A percentile compares a stretch with the other conserved stretches of the same genome.
These are phyloP conservation scores for Fulica atra DNA, from an alignment of 2,113 vertebrate genomes.

Conservation along the genomic window DNA sequence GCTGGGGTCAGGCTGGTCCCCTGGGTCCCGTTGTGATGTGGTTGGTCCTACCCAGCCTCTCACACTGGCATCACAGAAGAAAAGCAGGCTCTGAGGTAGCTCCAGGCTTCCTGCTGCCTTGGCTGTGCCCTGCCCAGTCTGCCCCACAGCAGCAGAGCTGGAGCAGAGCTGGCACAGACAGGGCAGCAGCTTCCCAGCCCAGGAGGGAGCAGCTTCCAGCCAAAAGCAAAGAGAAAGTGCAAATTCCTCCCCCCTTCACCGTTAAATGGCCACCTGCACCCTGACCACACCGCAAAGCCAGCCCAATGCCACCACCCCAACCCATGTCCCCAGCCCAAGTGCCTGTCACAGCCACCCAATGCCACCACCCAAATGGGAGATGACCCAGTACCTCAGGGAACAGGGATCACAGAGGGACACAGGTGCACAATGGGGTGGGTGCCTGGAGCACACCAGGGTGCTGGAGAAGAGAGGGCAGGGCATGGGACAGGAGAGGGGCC, in stretches of 20 bases:
- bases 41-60: neutral
- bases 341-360: neutral
- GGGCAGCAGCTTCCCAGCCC: neutral
- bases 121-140: fast-evolving
- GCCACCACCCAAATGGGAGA: neutral
- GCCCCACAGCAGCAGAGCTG: neutral
- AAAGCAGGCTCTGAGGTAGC: neutral
- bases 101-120: neutral
- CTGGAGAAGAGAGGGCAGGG: neutral
- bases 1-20: neutral
- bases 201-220: neutral
- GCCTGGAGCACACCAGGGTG: neutral
- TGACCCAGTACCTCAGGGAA: fast-evolving
- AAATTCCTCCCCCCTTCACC: neutral
- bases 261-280: fast-evolving
- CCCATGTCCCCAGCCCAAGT: neutral
- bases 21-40: neutral
- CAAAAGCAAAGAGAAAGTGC: neutral
- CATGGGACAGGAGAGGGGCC: neutral
- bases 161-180: neutral
- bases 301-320: neutral
- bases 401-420: fast-evolving
- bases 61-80: fast-evolving
- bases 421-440: neutral
- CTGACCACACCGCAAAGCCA: neutral